Conservation (phyloP, 2,113 vertebrate species). For the Macaca mulatta region DNA sequence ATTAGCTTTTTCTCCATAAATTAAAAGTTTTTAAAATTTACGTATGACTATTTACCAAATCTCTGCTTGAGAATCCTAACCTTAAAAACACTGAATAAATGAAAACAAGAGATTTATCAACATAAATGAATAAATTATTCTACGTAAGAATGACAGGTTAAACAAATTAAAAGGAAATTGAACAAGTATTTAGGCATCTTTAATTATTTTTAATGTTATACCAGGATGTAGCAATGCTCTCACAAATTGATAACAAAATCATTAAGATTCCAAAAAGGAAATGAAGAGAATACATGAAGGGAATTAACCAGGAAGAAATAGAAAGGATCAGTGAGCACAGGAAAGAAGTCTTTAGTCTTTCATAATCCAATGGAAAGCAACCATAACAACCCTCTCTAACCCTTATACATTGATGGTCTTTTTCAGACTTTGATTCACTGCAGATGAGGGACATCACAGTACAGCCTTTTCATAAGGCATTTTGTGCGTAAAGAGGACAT, state of each 20-base stretch:
- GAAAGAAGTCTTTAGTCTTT: background rate
- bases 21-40: background rate
- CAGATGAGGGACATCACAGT: fast-evolving
- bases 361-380: background rate
- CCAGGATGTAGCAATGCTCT: background rate
- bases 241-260: background rate
- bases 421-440: background rate
- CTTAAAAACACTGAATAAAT: background rate
- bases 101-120: background rate
- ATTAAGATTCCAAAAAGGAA: background rate
- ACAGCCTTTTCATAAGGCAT: background rate
- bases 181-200: background rate
- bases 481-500: fast-evolving
- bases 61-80: background rate
- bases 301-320: background rate
- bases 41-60: background rate
- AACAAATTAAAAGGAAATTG: background rate
- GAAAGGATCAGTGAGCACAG: background rate
- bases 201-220: background rate
- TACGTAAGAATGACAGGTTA: background rate
- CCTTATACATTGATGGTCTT: background rate
- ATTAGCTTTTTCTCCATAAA: background rate
- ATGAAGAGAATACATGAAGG: background rate
- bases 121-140: background rate
- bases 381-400: no score